Base-by-base conservation (phyloP, 1,140 invertebrate species). In the Pseudomyrmex pallidus region DNA sequence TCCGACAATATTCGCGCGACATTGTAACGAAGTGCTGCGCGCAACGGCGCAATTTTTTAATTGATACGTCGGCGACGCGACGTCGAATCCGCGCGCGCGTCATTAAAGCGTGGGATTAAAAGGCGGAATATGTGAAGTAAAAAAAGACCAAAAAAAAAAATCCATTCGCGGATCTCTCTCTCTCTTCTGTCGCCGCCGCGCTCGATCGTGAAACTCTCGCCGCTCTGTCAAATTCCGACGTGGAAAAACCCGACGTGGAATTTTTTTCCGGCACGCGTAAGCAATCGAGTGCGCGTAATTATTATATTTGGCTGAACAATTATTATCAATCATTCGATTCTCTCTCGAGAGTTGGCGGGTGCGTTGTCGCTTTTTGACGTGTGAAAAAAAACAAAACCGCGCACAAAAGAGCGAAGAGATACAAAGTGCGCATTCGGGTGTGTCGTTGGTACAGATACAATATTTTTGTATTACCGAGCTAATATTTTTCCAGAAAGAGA, bases 101-200 rank as follows among this genome's bases (percentile, higher is more conserved):
- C 57, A 76, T 66, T 77, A 77, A 66, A 77, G 62, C 74, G 63
- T 77, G 74, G 63, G 74, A 77, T 77, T 77, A 77, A 67, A 67
- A 67, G 74, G 50, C 63, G 74, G 74, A 67, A 77, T 67, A 56
- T 77, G n/a, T 5, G 46, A 57, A 35, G 35, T 35, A 35, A 35
- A 35, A 35, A 35, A 35, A 35, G 0, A 7, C 0, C 2, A 35
- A 5, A 35, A 35, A 7, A 35, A 35, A 35, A 77, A 68, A 67
- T 46, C 52, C 56, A 17, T 10, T 25, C 48, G 74, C 63, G 17
- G 13, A 20, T 1, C n/a, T 48, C n/a, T 10, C 25, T 25, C 48
- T 25, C 74, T 20, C 20, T 20, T 20, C 20, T 20, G 20, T 20
- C 20, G 20, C 20, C 20, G 35, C 2, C 13, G 20, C 17, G 22